These are phyloP conservation scores for Parapsyche elsis DNA, from an alignment of 1,140 invertebrate species.

Conservation along the genomic window DNA sequence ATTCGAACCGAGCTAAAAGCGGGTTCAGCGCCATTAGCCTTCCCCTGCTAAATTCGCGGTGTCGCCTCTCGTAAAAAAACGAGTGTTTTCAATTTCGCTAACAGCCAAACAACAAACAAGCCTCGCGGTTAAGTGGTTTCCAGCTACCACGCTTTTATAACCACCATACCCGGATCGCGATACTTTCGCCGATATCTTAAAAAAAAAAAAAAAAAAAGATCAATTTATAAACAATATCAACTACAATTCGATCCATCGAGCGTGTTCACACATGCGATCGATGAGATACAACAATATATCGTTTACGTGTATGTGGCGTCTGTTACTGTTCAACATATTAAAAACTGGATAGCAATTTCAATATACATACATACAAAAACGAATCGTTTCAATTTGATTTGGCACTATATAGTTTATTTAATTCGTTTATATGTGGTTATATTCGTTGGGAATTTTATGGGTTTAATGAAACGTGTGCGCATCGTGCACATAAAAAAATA, in stretches of 20 bases:
- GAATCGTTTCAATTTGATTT: neutral
- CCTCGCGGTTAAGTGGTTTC: neutral
- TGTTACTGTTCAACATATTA: slow-evolving; percentile 52
- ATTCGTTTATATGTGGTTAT: neutral
- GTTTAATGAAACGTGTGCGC: neutral
- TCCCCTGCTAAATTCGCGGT: neutral
- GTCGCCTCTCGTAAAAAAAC: neutral
- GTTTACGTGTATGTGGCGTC: slow-evolving; percentile 54
- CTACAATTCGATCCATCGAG: slow-evolving; percentile 14
- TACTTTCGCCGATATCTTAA: neutral
- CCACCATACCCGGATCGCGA: neutral
- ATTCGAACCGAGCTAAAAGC: too few relatives aligned
- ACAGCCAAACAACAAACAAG: slow-evolving; percentile 2
- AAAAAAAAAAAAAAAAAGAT: neutral
- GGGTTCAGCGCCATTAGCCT: too few relatives aligned
- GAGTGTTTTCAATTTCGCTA: slow-evolving; percentile 27
- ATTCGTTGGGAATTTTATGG: neutral
- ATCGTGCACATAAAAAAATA: neutral
- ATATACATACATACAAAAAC: too few relatives aligned
- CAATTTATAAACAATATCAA: too few relatives aligned
- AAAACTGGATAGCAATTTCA: slow-evolving; percentile 49
- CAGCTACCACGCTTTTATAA: neutral
- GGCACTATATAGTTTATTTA: slow-evolving; percentile 9
- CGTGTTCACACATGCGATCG: slow-evolving; percentile 48
- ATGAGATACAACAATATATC: slow-evolving; percentile 40